These are phyloP conservation scores for Tonatia bakeri DNA, from an alignment of 2,113 vertebrate species.

Conservation along the genomic window DNA sequence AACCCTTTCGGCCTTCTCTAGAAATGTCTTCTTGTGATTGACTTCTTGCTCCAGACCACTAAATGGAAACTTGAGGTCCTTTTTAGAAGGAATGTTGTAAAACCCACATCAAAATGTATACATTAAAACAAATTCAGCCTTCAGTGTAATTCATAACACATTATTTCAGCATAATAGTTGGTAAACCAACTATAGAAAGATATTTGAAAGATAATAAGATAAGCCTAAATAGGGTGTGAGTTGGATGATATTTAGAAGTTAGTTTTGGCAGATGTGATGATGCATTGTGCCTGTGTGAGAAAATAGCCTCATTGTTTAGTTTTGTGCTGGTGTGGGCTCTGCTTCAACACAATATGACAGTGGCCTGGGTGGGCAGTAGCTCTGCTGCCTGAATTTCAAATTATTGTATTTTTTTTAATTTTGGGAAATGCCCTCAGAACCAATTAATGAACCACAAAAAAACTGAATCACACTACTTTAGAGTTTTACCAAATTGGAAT, in stretches of 20 bases:
- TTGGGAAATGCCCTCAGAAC: not conserved
- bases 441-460: not conserved
- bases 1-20: not conserved
- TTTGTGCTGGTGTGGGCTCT: not conserved
- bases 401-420: not conserved
- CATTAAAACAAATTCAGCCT: not conserved
- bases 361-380: not conserved
- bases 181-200: not conserved
- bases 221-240: no score
- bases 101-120: not conserved
- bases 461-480: not conserved
- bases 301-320: not conserved
- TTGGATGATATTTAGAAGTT: not conserved
- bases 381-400: not conserved
- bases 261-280: not conserved
- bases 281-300: not conserved
- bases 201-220: not conserved
- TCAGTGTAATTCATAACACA: not conserved
- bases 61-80: not conserved
- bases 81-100: not conserved
- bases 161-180: not conserved
- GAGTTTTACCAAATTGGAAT: not conserved
- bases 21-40: not conserved
- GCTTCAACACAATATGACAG: not conserved
- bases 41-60: not conserved